Percentiles rank a stretch among this genome's conserved stretches.
Evolutionary conservation across 2,113 vertebrate species (phyloP).

Genomic region (Dicentrarchus labrax): DNA sequence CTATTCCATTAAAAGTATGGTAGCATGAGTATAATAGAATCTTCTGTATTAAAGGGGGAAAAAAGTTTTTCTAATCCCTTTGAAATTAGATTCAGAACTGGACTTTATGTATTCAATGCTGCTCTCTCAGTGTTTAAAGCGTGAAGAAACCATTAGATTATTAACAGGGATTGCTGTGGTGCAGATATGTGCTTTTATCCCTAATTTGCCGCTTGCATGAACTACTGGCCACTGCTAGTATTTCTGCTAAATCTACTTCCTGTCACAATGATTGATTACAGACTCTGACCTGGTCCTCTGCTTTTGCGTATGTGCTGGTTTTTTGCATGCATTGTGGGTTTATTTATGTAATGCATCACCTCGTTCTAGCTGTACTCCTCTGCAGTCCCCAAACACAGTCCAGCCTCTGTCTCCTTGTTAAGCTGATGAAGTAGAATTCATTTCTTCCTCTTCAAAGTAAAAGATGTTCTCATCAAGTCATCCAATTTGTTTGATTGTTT

Average conservation of each 20-base stretch:
- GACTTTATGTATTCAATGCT: not conserved
- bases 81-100: slow-evolving; percentile 15
- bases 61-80: not conserved
- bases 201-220: slow-evolving; percentile 36
- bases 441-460: slow-evolving; percentile 31
- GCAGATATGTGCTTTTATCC: slow-evolving; percentile 19
- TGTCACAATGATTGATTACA: slow-evolving; percentile 74
- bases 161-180: not conserved
- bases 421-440: slow-evolving; percentile 21
- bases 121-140: not conserved
- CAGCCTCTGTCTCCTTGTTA: slow-evolving; percentile 33
- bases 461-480: slow-evolving; percentile 7
- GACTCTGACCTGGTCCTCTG: slow-evolving; percentile 20
- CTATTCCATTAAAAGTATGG: not conserved
- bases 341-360: slow-evolving; percentile 58
- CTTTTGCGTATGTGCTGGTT: slow-evolving; percentile 2
- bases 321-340: slow-evolving; percentile 52
- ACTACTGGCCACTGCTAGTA: slow-evolving; percentile 3
- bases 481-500: slow-evolving; percentile 14
- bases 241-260: slow-evolving; percentile 62
- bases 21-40: not conserved
- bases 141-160: slow-evolving; percentile 8
- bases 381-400: slow-evolving; percentile 31
- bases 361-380: slow-evolving; percentile 17
- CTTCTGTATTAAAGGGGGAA: not conserved